phyloP scores from a whole-genome alignment of 2,113 vertebrate genomes.

The Elgaria multicarinata region DNA sequence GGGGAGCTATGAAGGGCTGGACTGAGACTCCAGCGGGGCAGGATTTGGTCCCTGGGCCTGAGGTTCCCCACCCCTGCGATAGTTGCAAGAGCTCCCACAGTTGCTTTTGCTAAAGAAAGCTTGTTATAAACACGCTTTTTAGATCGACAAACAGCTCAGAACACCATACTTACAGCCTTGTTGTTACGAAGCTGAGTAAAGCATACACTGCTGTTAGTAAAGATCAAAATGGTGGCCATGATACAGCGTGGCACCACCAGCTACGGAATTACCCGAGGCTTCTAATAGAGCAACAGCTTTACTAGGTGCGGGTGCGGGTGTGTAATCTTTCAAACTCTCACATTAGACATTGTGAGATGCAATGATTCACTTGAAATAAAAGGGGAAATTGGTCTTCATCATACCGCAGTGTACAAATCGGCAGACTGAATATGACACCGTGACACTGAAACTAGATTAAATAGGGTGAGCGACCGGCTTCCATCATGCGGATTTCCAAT shows the following conservation, averaged over 20 bases:
- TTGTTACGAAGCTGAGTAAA: background rate
- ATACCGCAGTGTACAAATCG: conserved; percentile 35
- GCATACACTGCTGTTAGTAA: background rate
- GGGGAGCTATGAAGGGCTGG: too few relatives aligned
- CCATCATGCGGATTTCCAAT: background rate
- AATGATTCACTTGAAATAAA: conserved; percentile 60
- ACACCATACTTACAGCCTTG: background rate
- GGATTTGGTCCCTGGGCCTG: too few relatives aligned
- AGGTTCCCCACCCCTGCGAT: too few relatives aligned
- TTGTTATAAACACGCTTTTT: background rate
- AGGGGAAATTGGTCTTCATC: conserved; percentile 46
- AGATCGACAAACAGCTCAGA: background rate
- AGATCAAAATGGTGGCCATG: background rate
- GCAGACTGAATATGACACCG: conserved; percentile 12
- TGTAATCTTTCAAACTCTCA: conserved; percentile 45
- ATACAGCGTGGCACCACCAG: background rate
- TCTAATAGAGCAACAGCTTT: conserved; percentile 53
- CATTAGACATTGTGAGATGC: conserved; percentile 53
- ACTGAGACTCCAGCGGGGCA: too few relatives aligned
- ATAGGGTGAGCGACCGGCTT: background rate
- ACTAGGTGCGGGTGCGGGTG: conserved; percentile 31
- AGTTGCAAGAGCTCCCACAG: background rate
- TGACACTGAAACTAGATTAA: background rate
- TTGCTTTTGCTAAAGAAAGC: background rate
- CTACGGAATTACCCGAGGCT: conserved; percentile 50